These are phyloP conservation scores for Perithous albicinctus DNA, from an alignment of 2,888 invertebrate genomes.

Conservation along the genomic window DNA sequence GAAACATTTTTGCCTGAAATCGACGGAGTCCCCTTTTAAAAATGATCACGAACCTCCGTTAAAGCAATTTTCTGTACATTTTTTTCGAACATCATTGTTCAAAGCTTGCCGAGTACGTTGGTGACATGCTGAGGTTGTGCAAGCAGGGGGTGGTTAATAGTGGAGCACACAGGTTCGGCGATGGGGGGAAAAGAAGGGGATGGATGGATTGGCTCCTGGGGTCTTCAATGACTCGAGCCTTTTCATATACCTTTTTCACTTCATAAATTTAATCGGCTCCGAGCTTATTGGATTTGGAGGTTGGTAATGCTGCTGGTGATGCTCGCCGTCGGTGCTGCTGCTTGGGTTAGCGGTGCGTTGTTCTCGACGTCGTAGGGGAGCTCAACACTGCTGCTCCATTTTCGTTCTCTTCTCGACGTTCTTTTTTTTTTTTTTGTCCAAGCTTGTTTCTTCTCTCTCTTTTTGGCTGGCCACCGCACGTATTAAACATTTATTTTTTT, in stretches of 20 bases:
- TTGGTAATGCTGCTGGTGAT: constrained; percentile 66
- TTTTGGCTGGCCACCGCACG: constrained; percentile 20
- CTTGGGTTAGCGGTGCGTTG: constrained; percentile 37
- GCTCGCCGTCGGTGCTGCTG: constrained; percentile 42
- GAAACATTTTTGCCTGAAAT: no score
- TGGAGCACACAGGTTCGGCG: neutral
- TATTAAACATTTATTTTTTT: constrained; percentile 39
- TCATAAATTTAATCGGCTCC: constrained; percentile 83
- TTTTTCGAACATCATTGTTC: neutral
- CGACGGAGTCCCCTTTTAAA: no score
- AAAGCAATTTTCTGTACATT: constrained; percentile 7
- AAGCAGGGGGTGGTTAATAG: constrained; percentile 11
- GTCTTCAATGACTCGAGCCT: constrained; percentile 71
- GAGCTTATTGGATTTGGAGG: constrained; percentile 81
- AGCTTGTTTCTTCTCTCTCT: constrained; percentile 2
- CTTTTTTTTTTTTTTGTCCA: no score
- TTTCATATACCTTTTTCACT: constrained; percentile 80
- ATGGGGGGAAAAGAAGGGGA: neutral
- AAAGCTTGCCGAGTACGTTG: constrained; percentile 8
- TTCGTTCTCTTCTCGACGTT: constrained; percentile 62
- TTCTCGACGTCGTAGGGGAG: neutral
- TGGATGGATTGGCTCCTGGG: constrained; percentile 59
- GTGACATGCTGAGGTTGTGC: constrained; percentile 15
- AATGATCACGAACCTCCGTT: neutral
- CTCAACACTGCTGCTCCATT: constrained; percentile 59